Evolutionary conservation across 2,888 invertebrate species (phyloP).

Genomic region (Euzetes globulus): DNA sequence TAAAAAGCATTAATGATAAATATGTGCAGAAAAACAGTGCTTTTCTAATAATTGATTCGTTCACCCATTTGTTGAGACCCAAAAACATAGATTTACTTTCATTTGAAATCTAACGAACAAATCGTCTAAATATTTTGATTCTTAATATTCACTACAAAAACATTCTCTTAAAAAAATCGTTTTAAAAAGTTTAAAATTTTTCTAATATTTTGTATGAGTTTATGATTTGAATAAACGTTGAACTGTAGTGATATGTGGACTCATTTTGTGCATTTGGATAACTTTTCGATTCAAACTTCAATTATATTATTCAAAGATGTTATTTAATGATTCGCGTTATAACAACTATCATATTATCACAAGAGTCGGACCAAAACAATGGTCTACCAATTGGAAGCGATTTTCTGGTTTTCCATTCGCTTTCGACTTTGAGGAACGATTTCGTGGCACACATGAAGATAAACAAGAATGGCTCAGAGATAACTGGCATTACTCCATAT

Average conservation of each 20-base stretch:
- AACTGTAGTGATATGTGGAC: too few relatives aligned
- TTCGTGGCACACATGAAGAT: constrained; percentile 13
- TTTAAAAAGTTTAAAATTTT: too few relatives aligned
- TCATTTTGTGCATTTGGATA: too few relatives aligned
- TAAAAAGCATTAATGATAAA: background rate
- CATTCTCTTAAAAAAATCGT: too few relatives aligned
- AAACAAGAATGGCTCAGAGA: constrained; percentile 86
- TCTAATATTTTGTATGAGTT: too few relatives aligned
- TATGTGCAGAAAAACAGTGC: background rate
- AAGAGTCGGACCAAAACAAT: background rate
- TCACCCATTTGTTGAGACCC: background rate
- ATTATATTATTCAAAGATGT: background rate
- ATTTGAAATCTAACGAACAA: too few relatives aligned
- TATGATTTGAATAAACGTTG: too few relatives aligned
- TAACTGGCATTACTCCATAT: constrained; percentile 90
- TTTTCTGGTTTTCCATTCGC: constrained; percentile 32
- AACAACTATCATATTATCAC: constrained; percentile 19
- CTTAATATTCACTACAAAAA: too few relatives aligned
- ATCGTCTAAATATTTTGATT: too few relatives aligned
- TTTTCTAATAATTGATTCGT: constrained; percentile 1
- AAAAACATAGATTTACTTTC: too few relatives aligned
- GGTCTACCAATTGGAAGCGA: constrained; percentile 28
- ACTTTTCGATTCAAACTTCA: background rate
- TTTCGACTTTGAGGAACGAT: constrained; percentile 26
- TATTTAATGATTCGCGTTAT: constrained; percentile 27